Percentiles rank a stretch among this genome's conserved stretches.
Evolutionary conservation across 2,113 vertebrate species (phyloP).

Genomic region (Semnornis frantzii): DNA sequence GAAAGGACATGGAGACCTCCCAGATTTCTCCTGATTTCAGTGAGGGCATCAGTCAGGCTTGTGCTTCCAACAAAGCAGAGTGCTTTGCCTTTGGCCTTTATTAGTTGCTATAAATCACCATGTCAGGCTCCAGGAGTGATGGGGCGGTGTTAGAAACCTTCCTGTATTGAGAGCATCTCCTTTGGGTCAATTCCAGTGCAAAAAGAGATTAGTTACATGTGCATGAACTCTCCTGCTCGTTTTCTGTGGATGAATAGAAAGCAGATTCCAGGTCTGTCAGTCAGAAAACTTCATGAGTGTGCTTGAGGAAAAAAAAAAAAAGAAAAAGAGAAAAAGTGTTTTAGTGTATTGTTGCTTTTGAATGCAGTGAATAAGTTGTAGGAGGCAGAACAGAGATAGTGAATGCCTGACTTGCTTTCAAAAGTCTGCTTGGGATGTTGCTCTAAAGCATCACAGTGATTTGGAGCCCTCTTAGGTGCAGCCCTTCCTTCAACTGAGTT

Average conservation of each 20-base stretch:
- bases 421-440: not conserved
- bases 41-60: not conserved
- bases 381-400: not conserved
- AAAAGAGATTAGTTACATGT: not conserved
- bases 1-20: not conserved
- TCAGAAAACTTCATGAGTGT: not conserved
- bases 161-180: not conserved
- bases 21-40: not conserved
- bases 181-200: constrained; percentile 10
- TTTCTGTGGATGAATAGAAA: not conserved
- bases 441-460: not conserved
- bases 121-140: not conserved
- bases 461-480: not conserved
- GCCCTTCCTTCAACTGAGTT: not conserved
- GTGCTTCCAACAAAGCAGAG: not conserved
- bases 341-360: not conserved
- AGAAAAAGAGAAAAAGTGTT: not conserved
- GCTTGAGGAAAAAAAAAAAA: not conserved
- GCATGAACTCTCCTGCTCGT: not conserved
- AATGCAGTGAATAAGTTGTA: not conserved
- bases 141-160: not conserved
- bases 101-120: not conserved
- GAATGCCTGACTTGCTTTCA: not conserved
- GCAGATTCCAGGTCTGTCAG: not conserved
- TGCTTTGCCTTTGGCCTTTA: not conserved